These are phyloP conservation scores for Penelope pileata DNA, from an alignment of 2,113 vertebrate species.

Conservation along the genomic window DNA sequence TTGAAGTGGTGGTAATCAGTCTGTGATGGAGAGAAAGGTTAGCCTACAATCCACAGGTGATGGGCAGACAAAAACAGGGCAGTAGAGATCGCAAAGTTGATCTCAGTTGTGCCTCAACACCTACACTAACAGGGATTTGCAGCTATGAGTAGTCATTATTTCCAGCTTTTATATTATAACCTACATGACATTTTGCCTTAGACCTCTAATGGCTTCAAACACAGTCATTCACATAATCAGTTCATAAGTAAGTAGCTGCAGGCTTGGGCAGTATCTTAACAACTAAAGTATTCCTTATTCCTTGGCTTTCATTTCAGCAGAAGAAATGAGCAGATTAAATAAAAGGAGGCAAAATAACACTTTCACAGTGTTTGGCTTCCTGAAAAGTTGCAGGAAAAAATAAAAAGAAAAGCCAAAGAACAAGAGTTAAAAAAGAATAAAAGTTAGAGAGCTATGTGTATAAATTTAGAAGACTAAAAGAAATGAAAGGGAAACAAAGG, in stretches of 20 bases:
- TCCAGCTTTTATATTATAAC: neutral
- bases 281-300: neutral
- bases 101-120: accelerated
- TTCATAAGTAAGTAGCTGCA: constrained; percentile 24
- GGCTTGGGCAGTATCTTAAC: constrained; percentile 13
- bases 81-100: neutral
- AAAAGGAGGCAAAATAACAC: neutral
- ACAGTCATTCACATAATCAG: neutral
- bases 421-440: neutral
- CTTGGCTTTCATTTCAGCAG: neutral
- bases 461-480: neutral
- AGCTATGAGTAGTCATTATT: neutral
- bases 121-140: neutral
- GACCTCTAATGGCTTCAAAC: constrained; percentile 17
- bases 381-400: neutral
- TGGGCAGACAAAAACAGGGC: neutral
- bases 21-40: neutral
- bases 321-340: neutral
- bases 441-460: neutral
- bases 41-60: neutral
- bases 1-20: neutral
- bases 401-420: neutral
- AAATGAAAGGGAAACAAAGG: neutral
- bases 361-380: neutral
- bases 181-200: neutral